Base-by-base conservation (phyloP, 2,113 vertebrate genomes). In the Climacteris rufus region DNA sequence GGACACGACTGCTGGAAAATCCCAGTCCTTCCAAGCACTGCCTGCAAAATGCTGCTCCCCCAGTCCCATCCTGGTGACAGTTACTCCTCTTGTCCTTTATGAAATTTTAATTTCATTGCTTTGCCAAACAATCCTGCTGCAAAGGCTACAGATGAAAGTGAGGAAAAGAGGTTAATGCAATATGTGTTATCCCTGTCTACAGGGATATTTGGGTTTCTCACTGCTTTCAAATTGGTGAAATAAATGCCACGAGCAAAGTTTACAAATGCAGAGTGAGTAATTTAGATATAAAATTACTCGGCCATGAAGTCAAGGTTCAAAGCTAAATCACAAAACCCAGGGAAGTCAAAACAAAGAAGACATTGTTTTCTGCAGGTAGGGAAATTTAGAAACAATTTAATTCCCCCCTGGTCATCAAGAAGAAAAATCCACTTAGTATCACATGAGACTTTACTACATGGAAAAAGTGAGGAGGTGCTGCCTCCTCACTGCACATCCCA, bases 61-160 rank as follows among this genome's bases (percentile, higher is more conserved):
- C 69, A 60, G 35, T 56, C 91, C 91, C 92, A 37, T 42, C 5
- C 61, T 45, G 87, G 86, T 40, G 83, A 37, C 89, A 75, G 81
- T 47, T 27, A 24, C 24, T 76, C 88, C 77, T 83, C 74, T 76
- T 31, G 45, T 61, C 79, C 81, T 95, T 95, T 49, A 79, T 82
- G 39, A 86, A 91, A 90, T 63, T 96, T 96, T 39, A 3, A 83
- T 96, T 89, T 93, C 69, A 69, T 82, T 61, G 85, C 77, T 60
- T 82, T 65, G 65, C 84, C 20, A 31, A 93, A 65, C 31, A 37
- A 7, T 82, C 92, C 91, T 52, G 54, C 47, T 68, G 63, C 37
- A 74, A 93, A 92, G 45, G 66, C 89, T 87, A 6, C 35, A 54
- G 91, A 57, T 47, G 86, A 74, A 77, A 89, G 82, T 10, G 57